Conservation (phyloP, 2,797 vertebrate genomes). For the Megaceryle alcyon region DNA sequence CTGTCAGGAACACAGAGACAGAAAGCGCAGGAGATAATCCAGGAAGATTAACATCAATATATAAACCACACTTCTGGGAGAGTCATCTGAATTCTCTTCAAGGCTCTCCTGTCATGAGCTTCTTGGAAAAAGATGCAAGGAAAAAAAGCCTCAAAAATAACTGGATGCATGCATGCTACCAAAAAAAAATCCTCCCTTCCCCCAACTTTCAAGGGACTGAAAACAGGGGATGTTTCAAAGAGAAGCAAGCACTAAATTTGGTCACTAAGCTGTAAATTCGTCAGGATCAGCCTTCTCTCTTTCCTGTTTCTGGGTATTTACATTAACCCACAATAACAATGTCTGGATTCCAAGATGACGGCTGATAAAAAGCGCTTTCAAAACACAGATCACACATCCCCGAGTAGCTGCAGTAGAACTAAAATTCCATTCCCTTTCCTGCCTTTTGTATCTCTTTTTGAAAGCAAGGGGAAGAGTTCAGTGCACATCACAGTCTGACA, state of each 20-base stretch:
- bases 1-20: neutral
- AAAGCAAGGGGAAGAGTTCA: neutral
- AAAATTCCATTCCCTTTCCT: neutral
- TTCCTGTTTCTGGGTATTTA: neutral
- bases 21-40: neutral
- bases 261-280: neutral
- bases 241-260: neutral
- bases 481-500: neutral
- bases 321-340: neutral
- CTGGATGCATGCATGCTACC: neutral
- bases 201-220: neutral
- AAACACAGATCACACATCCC: neutral
- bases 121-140: neutral
- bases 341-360: neutral
- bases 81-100: neutral
- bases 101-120: neutral
- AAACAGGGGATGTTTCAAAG: neutral
- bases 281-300: neutral
- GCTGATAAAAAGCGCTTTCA: neutral
- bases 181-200: neutral
- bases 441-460: neutral
- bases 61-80: neutral
- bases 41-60: neutral
- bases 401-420: fast-evolving
- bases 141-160: neutral